Evolutionary conservation across 2,888 invertebrate species (phyloP).

Genomic region (Tipula vernalis): DNA sequence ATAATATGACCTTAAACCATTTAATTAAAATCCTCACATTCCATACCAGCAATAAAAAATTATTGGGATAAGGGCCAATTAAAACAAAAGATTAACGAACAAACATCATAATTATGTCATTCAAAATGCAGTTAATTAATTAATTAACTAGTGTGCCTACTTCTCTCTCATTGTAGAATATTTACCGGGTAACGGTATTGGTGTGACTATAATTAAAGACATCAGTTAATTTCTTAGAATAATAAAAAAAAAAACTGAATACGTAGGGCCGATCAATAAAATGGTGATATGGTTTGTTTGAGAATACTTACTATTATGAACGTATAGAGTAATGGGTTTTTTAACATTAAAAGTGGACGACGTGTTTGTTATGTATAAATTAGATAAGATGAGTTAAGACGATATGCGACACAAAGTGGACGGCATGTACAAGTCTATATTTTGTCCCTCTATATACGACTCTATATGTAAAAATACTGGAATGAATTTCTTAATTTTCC

Average conservation of each 20-base stretch:
- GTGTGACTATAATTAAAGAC: background rate
- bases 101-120: background rate
- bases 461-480: background rate
- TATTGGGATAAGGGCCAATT: background rate
- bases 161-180: background rate
- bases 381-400: background rate
- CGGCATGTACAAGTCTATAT: background rate
- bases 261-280: background rate
- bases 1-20: background rate
- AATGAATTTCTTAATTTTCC: background rate
- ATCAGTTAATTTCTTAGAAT: background rate
- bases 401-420: background rate
- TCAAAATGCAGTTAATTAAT: background rate
- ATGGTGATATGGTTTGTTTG: background rate
- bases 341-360: background rate
- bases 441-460: background rate
- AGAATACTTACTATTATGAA: background rate
- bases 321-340: background rate
- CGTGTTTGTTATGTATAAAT: background rate
- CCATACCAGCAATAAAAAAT: background rate
- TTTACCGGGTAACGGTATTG: background rate
- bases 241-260: background rate
- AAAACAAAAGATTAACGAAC: background rate
- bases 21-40: background rate
- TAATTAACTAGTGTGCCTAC: background rate